Base-by-base conservation (phyloP, 2,888 invertebrate genomes). In the Yponomeuta cagnagella region DNA sequence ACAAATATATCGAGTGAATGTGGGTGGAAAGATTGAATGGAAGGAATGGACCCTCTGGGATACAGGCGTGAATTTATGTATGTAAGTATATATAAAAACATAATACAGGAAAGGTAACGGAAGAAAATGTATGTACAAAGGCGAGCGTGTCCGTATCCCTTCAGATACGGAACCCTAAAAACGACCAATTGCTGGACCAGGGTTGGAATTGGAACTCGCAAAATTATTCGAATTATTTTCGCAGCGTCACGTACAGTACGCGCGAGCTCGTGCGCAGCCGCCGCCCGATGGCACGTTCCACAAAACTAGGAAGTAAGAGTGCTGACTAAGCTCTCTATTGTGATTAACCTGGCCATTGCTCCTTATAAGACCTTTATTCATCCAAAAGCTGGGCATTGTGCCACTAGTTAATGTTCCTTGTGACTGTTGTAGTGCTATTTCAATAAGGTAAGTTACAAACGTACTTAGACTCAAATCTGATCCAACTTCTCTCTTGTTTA, bases 171-270 rank as follows among this genome's bases (percentile, higher is more conserved):
- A 43, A 43, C 43, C 43, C 43, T 43, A 43, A 43, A 33, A 43
- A 8, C 43, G 65, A 12, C 65, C 23, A 10, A 31, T 33, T 10
- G 3, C 31, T 15, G 12, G 23, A 2, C 6, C n/a, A 0, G 37
- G 15, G 67, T 48, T 37, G 52, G 52, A 15, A 52, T n/a, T 37
- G 52, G 52, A 15, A 58, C 52, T 58, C 15, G 43, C 15, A 37
- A 48, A 67, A 67, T 67, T 67, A 68, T 68, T 23, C 30, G 12
- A 68, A 68, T 23, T 48, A 68, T 68, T 68, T 68, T 70, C 63
- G 37, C 70, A 9, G 37, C 30, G 4, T 63, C 70, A 63, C 70
- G 63, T 63, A 15, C 63, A 10, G 37, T 48, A 10, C 63, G n/a
- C 37, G 31, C 31, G 37, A 30, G 43, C 67, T 15, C 67, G 67